Evolutionary conservation across 2,797 vertebrate species (phyloP).

Genomic region (Atherinosoma microstoma): DNA sequence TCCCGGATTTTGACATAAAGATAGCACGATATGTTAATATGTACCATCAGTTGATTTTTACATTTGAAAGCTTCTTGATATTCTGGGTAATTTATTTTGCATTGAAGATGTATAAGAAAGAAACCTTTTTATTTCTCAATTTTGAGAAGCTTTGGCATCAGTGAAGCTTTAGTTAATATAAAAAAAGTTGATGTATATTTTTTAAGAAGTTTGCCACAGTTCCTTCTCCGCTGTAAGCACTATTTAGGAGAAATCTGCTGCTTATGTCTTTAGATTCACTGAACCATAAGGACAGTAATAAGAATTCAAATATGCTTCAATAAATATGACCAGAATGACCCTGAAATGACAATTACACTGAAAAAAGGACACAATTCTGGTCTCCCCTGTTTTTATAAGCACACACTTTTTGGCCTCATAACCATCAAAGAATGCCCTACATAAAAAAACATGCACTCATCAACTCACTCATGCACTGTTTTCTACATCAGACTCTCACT

Average conservation of each 20-base stretch:
- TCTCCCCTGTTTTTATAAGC: conserved; percentile 5
- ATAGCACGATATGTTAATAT: too few relatives aligned
- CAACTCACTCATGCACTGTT: neutral
- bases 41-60: conserved; percentile 32
- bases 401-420: neutral
- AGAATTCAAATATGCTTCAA: conserved; percentile 28
- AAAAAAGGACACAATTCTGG: conserved; percentile 13
- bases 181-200: conserved; percentile 15
- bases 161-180: neutral
- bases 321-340: conserved; percentile 36
- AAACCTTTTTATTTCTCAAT: conserved; percentile 13
- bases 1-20: too few relatives aligned
- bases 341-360: conserved; percentile 19
- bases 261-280: conserved; percentile 30
- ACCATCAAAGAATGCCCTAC: neutral
- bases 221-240: conserved; percentile 18
- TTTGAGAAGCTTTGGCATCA: neutral
- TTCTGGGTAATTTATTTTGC: conserved; percentile 9
- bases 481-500: neutral
- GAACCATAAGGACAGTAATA: conserved; percentile 27
- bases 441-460: neutral
- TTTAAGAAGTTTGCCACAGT: conserved; percentile 11
- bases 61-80: conserved; percentile 29
- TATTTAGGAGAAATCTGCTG: conserved; percentile 33
- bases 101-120: conserved; percentile 20